phyloP scores from a whole-genome alignment of 1,140 invertebrate species.

The Geopemphigus sp. region DNA sequence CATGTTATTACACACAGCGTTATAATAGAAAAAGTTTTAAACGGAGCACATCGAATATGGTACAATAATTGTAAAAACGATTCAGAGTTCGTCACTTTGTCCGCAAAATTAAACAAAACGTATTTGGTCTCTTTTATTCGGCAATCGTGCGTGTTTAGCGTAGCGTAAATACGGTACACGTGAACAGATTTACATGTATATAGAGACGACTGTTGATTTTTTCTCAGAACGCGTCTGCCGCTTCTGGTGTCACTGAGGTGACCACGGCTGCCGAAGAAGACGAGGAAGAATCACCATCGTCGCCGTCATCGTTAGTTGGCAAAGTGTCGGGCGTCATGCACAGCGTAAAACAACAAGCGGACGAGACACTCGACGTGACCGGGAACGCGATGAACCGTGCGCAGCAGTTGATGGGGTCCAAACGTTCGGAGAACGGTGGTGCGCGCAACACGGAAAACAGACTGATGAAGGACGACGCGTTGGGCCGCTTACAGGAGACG shows the following conservation, averaged over 20 bases:
- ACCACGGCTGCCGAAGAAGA: not conserved
- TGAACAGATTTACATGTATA: too few relatives aligned
- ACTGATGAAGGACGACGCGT: not conserved
- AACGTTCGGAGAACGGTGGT: not conserved
- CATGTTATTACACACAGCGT: too few relatives aligned
- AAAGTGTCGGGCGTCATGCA: not conserved
- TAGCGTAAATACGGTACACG: too few relatives aligned
- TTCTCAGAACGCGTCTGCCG: not conserved
- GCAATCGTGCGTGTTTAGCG: too few relatives aligned
- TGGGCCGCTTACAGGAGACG: constrained; percentile 7
- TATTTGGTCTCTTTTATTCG: too few relatives aligned
- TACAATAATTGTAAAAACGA: too few relatives aligned
- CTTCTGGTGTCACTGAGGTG: too few relatives aligned
- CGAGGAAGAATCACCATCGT: not conserved
- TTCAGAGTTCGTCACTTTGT: too few relatives aligned
- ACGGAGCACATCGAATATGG: too few relatives aligned
- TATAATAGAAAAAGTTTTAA: too few relatives aligned
- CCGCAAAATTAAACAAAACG: too few relatives aligned
- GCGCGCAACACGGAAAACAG: not conserved
- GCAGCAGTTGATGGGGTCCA: not conserved
- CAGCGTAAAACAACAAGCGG: constrained; percentile 5
- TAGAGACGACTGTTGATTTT: not conserved
- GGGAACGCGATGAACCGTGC: not conserved
- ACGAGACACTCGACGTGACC: not conserved
- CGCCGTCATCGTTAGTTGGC: not conserved